A percentile compares a stretch with the other conserved stretches of the same genome.
phyloP scores from a whole-genome alignment of 1,140 invertebrate genomes.

The Diachasma alloeum region DNA sequence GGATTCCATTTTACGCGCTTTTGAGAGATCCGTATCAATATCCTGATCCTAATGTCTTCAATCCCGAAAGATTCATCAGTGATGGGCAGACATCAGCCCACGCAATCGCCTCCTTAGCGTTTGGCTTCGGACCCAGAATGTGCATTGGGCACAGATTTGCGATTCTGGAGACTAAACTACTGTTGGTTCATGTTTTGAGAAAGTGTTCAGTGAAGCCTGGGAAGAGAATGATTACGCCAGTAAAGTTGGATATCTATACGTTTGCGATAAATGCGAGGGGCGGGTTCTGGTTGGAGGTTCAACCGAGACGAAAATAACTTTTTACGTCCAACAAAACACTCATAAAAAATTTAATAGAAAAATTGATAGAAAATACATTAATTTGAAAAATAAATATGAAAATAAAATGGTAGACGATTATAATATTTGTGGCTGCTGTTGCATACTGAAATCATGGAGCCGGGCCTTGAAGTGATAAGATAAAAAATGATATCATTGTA shows the following conservation, averaged over 20 bases:
- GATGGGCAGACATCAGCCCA: conserved; percentile 47
- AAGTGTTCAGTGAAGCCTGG: conserved; percentile 41
- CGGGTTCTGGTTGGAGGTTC: conserved; percentile 48
- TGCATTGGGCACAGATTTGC: conserved; percentile 44
- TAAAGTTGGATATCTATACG: conserved; percentile 35
- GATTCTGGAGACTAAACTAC: conserved; percentile 40
- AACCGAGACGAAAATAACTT: conserved; percentile 18
- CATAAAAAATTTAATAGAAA: too few relatives aligned
- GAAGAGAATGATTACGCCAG: conserved; percentile 43
- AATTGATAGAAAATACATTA: too few relatives aligned
- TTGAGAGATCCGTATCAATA: conserved; percentile 65
- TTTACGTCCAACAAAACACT: neutral
- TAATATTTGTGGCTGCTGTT: too few relatives aligned
- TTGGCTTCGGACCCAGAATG: conserved; percentile 41
- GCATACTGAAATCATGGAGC: too few relatives aligned
- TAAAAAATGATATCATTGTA: too few relatives aligned
- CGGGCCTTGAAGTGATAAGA: too few relatives aligned
- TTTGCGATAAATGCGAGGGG: conserved; percentile 40
- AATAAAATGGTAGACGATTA: too few relatives aligned
- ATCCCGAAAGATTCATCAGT: conserved; percentile 68
- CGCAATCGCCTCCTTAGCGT: conserved; percentile 37
- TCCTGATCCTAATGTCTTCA: conserved; percentile 67
- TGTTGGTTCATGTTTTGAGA: conserved; percentile 45
- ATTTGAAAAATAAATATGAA: too few relatives aligned
- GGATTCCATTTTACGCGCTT: conserved; percentile 57